Evolutionary conservation across 2,113 vertebrate genomes (phyloP), one percentile per base, ranked within the genome.

Genomic region (Prinia subflava): DNA sequence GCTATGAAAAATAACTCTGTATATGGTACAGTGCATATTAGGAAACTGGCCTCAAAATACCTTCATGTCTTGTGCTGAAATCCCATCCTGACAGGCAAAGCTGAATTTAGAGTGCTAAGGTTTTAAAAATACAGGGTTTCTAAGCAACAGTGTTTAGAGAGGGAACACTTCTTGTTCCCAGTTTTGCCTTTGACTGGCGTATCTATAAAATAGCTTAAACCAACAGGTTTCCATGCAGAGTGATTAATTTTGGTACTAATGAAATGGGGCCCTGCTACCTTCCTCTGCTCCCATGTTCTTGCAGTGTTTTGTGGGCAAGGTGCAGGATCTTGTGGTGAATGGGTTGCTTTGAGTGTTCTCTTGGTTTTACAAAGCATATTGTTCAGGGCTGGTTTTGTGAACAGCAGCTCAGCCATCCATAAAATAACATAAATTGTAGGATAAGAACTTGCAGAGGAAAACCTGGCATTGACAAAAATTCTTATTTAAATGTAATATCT

Each of bases 41-140:
- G 83, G 75, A 87, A 83, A 75, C 31, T 65, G 91, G 82, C 85
- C 73, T 90, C 65, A 35, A 75, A 96, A 78, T 92, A 55, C 84
- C 52, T 93, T 88, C 6, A 8, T 71, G 65, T 81, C 53, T 94
- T 81, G 57, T 81, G 65, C 87, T 94, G 82, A 83, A 91, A 92
- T 95, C 94, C 79, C 92, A 52, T 94, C 52, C 92, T 95, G 94
- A 93, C 96, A 95, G 65, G 87, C 86, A 57, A 44, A 13, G 79
- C 91, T 89, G 87, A 93, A 92, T 94, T 96, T 96, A 90, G 89
- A 96, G 65, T 49, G 63, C 62, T 59, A 46, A 65, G 82, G 80
- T 93, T 95, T 96, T 95, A 95, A 96, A 97, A 97, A 95, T 97
- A 96, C 91, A 53, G 19, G 35, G 97, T 97, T 90, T 94, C 97